These are phyloP conservation scores for Aphelocoma californica DNA, from an alignment of 2,797 vertebrate genomes.

Conservation along the genomic window DNA sequence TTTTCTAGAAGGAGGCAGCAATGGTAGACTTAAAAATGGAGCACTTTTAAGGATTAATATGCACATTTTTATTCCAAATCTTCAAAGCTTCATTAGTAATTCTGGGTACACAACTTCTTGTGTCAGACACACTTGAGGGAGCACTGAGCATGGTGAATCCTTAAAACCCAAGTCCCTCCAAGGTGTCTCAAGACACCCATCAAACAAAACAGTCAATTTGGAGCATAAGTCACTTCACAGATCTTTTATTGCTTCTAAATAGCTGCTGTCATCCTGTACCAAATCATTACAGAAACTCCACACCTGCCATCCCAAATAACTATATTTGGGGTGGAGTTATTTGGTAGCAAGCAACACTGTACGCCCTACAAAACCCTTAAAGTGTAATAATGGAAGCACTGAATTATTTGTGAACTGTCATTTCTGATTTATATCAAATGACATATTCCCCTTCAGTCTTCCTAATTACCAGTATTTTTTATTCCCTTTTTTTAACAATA, in stretches of 20 bases:
- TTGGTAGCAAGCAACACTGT: not conserved
- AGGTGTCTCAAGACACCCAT: not conserved
- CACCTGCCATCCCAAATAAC: not conserved
- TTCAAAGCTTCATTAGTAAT: not conserved
- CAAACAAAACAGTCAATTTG: not conserved
- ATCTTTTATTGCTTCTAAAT: not conserved
- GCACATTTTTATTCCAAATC: not conserved
- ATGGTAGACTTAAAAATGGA: not conserved
- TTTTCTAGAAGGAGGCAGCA: not conserved
- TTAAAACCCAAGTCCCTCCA: not conserved
- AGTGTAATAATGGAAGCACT: not conserved
- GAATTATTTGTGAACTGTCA: slow-evolving; percentile 46
- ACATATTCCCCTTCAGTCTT: not conserved
- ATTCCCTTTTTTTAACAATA: not conserved
- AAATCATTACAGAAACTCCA: not conserved
- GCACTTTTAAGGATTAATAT: not conserved
- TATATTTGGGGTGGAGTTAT: not conserved
- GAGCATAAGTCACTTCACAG: not conserved
- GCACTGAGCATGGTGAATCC: not conserved
- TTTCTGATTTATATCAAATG: slow-evolving; percentile 35
- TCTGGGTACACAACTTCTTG: not conserved
- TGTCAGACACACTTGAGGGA: not conserved
- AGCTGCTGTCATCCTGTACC: not conserved
- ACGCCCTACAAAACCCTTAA: not conserved
- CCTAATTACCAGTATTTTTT: not conserved